Conservation (phyloP, 2,113 vertebrate genomes). For the Tor tambroides region DNA sequence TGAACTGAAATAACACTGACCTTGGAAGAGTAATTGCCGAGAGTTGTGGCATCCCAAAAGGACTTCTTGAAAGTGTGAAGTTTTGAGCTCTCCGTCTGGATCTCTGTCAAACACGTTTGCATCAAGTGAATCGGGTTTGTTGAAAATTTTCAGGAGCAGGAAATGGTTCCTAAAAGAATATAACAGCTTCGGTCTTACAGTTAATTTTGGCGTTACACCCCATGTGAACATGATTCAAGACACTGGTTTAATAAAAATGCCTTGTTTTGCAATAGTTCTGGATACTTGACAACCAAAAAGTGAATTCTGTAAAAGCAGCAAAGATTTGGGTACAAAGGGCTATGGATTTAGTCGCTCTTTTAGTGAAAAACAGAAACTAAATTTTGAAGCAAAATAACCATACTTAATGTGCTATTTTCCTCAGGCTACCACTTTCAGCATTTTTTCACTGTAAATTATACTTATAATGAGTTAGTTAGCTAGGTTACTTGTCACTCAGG, state of each 20-base stretch:
- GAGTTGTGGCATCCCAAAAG: neutral
- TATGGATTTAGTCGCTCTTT: neutral
- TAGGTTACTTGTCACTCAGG: neutral
- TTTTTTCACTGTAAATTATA: neutral
- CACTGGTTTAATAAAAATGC: neutral
- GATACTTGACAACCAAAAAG: neutral
- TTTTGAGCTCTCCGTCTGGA: neutral
- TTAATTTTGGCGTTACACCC: conserved; percentile 36
- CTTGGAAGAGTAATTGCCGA: conserved; percentile 15
- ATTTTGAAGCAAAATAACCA: neutral
- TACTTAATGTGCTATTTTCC: neutral
- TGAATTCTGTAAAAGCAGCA: neutral
- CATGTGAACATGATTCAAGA: conserved; percentile 25
- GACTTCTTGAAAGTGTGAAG: neutral
- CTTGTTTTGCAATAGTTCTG: neutral
- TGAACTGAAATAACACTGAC: neutral
- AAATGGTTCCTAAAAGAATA: conserved; percentile 46
- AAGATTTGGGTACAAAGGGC: neutral
- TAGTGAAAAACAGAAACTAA: neutral
- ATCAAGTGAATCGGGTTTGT: conserved; percentile 25
- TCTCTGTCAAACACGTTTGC: conserved; percentile 36
- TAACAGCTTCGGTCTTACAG: conserved; percentile 55
- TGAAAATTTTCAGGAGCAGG: conserved; percentile 11
- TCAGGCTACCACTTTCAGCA: neutral
- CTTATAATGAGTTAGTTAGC: neutral